Evolutionary conservation across 2,113 vertebrate species (phyloP).

Genomic region (Aleadryas rufinucha): DNA sequence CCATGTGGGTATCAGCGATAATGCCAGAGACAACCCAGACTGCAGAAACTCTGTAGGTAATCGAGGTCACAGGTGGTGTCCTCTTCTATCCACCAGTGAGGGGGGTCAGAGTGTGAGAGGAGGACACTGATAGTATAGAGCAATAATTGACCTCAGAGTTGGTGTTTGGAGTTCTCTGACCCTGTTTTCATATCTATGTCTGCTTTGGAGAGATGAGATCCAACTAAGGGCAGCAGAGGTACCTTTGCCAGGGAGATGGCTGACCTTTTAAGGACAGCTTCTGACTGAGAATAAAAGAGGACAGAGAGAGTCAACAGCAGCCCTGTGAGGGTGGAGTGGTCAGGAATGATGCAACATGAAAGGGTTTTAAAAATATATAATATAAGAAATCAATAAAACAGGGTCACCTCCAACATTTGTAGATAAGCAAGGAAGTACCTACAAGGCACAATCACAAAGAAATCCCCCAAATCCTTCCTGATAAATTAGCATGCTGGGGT

Average conservation of each 20-base stretch:
- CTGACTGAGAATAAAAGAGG: neutral
- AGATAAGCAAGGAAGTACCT: neutral
- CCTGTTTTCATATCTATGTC: neutral
- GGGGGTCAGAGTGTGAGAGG: neutral
- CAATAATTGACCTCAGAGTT: neutral
- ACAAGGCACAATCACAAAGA: neutral
- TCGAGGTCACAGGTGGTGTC: fast-evolving
- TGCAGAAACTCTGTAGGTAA: neutral
- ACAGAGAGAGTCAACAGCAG: neutral
- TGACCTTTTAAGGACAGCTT: neutral
- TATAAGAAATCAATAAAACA: neutral
- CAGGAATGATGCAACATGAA: neutral
- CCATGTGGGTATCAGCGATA: neutral
- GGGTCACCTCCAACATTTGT: neutral
- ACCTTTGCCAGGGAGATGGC: neutral
- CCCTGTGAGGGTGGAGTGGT: neutral
- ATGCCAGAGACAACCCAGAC: neutral
- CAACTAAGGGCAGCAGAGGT: neutral
- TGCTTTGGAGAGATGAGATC: neutral
- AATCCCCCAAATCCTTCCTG: neutral
- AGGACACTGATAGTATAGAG: neutral
- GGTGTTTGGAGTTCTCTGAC: neutral
- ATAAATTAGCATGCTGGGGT: neutral
- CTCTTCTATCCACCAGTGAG: neutral
- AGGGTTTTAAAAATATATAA: neutral